phyloP scores from a whole-genome alignment of 2,797 vertebrate genomes.

The Chiloscyllium punctatum region DNA sequence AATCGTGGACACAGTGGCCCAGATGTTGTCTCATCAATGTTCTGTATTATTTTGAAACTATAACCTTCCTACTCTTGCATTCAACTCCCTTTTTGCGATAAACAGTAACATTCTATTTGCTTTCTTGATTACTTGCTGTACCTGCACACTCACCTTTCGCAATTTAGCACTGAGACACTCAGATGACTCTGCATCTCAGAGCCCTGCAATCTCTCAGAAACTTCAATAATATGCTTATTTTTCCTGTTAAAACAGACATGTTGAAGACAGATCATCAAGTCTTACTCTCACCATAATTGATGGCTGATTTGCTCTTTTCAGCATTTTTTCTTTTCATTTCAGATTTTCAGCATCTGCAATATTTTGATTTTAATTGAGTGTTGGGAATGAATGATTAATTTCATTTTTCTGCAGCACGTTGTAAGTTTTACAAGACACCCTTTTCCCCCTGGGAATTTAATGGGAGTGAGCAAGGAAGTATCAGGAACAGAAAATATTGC shows the following conservation, averaged over 20 bases:
- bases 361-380: background rate
- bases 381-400: background rate
- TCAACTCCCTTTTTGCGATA: no score
- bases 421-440: background rate
- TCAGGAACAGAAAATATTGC: background rate
- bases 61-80: no score
- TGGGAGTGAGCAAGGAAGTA: background rate
- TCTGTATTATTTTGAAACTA: no score
- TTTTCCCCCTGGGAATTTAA: background rate
- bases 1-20: no score
- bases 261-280: background rate
- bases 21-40: no score
- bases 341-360: background rate
- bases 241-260: background rate
- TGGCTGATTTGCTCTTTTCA: background rate
- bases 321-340: background rate
- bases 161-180: no score
- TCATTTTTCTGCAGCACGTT: background rate
- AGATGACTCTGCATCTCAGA: no score
- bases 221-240: no score
- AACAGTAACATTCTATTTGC: no score
- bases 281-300: background rate
- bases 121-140: no score
- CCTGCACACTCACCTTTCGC: no score
- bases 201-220: no score